These are phyloP conservation scores for Octopus bimaculoides DNA, from an alignment of 1,140 invertebrate species.

Conservation along the genomic window DNA sequence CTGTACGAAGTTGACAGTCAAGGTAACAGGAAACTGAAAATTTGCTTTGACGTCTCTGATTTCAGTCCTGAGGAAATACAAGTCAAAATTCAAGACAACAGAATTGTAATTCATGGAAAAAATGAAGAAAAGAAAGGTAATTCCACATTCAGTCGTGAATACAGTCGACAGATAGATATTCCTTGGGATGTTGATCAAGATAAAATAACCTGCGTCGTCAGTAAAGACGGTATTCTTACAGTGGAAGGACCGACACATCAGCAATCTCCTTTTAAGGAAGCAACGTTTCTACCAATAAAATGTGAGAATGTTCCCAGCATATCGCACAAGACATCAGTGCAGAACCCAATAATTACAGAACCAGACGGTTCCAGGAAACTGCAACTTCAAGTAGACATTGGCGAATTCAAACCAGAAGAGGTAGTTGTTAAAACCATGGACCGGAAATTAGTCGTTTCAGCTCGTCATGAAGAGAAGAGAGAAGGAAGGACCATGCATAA, in stretches of 20 bases:
- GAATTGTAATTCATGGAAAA: conserved; percentile 46
- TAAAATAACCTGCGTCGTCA: conserved; percentile 46
- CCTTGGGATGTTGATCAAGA: conserved; percentile 50
- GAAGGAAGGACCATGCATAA: conserved; percentile 51
- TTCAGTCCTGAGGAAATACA: conserved; percentile 53
- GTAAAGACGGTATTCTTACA: conserved; percentile 51
- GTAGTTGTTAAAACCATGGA: conserved; percentile 53
- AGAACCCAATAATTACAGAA: conserved; percentile 51
- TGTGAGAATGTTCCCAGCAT: conserved; percentile 17
- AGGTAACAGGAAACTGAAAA: conserved; percentile 46
- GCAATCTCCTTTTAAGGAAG: conserved; percentile 18
- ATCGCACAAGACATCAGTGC: conserved; percentile 43
- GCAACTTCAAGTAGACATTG: conserved; percentile 48
- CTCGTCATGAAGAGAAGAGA: conserved; percentile 52
- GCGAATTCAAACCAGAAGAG: conserved; percentile 52
- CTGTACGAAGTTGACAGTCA: conserved; percentile 43
- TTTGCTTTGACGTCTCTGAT: conserved; percentile 53
- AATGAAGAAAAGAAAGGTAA: conserved; percentile 45
- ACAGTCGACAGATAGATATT: conserved; percentile 53
- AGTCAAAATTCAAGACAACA: conserved; percentile 50
- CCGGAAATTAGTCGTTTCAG: conserved; percentile 51
- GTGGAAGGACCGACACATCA: conserved; percentile 43
- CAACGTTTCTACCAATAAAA: conserved; percentile 12
- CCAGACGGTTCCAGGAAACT: conserved; percentile 49
- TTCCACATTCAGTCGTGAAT: conserved; percentile 49